Evolutionary conservation across 1,140 invertebrate genomes (phyloP), one percentile per base, ranked within the genome.

Genomic region (Brachionus paranguensis): DNA sequence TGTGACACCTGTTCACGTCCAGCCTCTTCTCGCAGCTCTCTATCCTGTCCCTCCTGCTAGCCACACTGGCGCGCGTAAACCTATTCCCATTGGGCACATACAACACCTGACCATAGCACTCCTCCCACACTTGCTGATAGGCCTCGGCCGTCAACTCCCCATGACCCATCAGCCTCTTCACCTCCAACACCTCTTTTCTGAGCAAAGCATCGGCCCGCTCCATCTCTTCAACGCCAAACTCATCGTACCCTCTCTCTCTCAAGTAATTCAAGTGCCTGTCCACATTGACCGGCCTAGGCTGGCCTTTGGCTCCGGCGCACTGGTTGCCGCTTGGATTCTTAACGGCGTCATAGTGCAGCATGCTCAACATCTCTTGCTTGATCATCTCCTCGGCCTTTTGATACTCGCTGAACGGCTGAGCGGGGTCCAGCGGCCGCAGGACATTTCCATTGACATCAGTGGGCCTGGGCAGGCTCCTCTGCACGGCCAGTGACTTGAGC

Each of bases 311-410:
- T 0, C 29, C 78, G 87, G 90, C 89, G 12, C 87, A 88, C 33
- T 88, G 90, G 24, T 90, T 88, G 4, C 91, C 90, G 81, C 88
- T 27, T n/a, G 84, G 81, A 83, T 86, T 79, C 1, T 78, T 70
- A 2, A 68, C 0, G 17, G 87, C 85, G 90, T 99, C 96, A 88
- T 95, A 95, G 86, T 97, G 93, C 53, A 98, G 88, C 95, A 98
- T 97, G 6, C 93, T 93, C 33, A 97, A 91, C 95, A 99, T 99
- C 91, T 99, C 97, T 84, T 93, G 91, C 90, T 99, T 99, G 70
- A 99, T 96, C 33, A 99, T 88, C 90, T 99, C 96, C 90, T 99
- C 96, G 24, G 97, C 96, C 92, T 95, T 85, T 84, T 87, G 85
- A 81, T 78, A 93, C 92, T 37, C 93, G 91, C 85, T 93, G 10